phyloP scores from a whole-genome alignment of 1,140 invertebrate genomes.

The Probaryconus sp. region DNA sequence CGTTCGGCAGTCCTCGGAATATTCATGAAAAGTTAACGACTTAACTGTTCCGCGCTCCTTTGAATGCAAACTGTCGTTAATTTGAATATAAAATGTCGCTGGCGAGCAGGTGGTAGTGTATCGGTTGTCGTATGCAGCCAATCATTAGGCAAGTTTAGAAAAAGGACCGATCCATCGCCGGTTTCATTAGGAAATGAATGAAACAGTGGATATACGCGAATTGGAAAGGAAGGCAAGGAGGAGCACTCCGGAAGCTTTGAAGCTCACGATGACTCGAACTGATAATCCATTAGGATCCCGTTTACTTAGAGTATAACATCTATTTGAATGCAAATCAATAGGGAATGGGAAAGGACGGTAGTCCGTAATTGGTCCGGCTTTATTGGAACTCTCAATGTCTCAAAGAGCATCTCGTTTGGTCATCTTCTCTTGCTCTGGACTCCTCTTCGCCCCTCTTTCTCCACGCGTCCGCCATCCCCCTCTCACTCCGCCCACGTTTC shows the following conservation, averaged over 20 bases:
- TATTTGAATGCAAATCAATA: conserved; percentile 80
- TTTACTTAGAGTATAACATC: conserved; percentile 79
- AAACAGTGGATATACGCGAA: conserved; percentile 76
- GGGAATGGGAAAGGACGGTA: conserved; percentile 76
- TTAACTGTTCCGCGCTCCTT: conserved; percentile 32
- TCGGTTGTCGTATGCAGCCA: conserved; percentile 34
- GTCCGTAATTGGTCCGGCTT: conserved; percentile 78
- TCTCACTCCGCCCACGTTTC: conserved; percentile 34
- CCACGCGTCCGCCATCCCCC: conserved; percentile 18
- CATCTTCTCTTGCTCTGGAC: conserved; percentile 71
- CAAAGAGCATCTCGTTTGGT: conserved; percentile 79
- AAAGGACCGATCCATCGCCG: conserved; percentile 70
- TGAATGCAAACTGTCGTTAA: conserved; percentile 31
- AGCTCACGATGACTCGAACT: conserved; percentile 77
- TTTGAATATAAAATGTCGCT: conserved; percentile 58
- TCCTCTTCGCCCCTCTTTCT: conserved; percentile 35
- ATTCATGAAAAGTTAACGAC: conserved; percentile 53
- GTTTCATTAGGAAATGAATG: conserved; percentile 79
- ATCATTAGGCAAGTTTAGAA: conserved; percentile 74
- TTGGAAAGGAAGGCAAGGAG: conserved; percentile 70
- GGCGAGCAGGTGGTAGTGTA: conserved; percentile 16
- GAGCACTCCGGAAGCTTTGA: conserved; percentile 72
- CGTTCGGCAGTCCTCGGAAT: conserved; percentile 29
- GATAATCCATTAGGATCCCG: conserved; percentile 79
- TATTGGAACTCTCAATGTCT: conserved; percentile 78